Evolutionary conservation across 2,888 invertebrate genomes (phyloP).

Genomic region (Lymantria monacha): DNA sequence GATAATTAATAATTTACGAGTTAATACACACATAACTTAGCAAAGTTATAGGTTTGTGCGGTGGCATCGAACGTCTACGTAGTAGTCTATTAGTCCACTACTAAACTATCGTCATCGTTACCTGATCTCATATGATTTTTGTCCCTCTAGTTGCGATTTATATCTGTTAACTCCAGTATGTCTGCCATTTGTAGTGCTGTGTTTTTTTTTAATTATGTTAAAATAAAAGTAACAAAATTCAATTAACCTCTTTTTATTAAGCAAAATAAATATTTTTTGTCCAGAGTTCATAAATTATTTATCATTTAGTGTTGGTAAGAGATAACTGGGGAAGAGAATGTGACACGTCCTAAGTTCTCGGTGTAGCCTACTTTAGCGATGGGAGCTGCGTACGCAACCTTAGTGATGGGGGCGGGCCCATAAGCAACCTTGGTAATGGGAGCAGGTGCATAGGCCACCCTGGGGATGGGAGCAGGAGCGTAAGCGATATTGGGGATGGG

Average conservation of each 20-base stretch:
- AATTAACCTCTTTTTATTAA: conserved; percentile 50
- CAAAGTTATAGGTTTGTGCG: no score
- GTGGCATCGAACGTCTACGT: no score
- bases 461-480: conserved; percentile 53
- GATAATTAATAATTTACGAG: no score
- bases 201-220: no score
- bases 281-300: conserved; percentile 48
- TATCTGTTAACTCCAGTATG: no score
- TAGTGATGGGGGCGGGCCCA: conserved; percentile 35
- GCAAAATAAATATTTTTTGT: conserved; percentile 59
- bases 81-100: no score
- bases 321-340: conserved; percentile 61
- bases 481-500: conserved; percentile 40
- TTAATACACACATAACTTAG: no score
- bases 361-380: conserved; percentile 37
- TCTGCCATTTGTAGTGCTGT: no score
- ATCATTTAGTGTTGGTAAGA: conserved; percentile 68
- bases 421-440: conserved; percentile 33
- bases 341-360: conserved; percentile 49
- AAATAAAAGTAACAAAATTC: conserved; percentile 47
- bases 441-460: conserved; percentile 27
- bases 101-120: no score
- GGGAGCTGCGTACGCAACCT: conserved; percentile 34
- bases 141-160: no score
- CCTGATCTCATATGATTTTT: no score